These are phyloP conservation scores for Mystacornis crossleyi DNA, from an alignment of 2,113 vertebrate genomes.

Conservation along the genomic window DNA sequence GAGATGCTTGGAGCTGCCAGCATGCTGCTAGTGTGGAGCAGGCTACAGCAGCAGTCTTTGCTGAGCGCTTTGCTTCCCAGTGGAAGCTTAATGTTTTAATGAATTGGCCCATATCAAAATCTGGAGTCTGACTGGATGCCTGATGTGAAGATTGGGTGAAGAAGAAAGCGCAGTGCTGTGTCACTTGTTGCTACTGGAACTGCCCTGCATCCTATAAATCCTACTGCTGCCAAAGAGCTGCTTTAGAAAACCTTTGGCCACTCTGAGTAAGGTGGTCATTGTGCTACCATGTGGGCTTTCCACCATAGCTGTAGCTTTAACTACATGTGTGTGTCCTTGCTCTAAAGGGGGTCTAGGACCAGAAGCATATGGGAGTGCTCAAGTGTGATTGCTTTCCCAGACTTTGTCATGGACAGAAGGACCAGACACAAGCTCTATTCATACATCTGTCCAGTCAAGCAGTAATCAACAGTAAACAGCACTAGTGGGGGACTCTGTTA, in stretches of 20 bases:
- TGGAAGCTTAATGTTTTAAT: neutral
- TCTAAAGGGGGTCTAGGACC: neutral
- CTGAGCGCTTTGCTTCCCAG: neutral
- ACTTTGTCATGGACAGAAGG: neutral
- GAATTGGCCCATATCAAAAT: neutral
- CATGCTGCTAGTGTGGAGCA: neutral
- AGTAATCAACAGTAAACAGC: neutral
- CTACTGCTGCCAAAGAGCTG: neutral
- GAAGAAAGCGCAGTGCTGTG: neutral
- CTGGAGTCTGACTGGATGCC: fast-evolving
- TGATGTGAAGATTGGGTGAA: neutral
- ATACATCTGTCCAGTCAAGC: neutral
- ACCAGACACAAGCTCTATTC: constrained; percentile 8
- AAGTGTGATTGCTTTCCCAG: constrained; percentile 24
- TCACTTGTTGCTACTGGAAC: neutral
- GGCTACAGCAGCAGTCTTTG: neutral
- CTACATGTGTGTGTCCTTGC: neutral
- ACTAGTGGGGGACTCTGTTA: neutral
- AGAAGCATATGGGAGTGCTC: neutral
- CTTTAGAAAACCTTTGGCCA: neutral
- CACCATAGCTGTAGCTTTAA: neutral
- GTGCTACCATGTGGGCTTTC: neutral
- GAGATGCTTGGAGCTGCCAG: neutral
- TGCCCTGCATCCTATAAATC: neutral
- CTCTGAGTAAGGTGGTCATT: neutral